Conservation (phyloP, 2,888 invertebrate genomes). For the Esperia sulphurella region DNA sequence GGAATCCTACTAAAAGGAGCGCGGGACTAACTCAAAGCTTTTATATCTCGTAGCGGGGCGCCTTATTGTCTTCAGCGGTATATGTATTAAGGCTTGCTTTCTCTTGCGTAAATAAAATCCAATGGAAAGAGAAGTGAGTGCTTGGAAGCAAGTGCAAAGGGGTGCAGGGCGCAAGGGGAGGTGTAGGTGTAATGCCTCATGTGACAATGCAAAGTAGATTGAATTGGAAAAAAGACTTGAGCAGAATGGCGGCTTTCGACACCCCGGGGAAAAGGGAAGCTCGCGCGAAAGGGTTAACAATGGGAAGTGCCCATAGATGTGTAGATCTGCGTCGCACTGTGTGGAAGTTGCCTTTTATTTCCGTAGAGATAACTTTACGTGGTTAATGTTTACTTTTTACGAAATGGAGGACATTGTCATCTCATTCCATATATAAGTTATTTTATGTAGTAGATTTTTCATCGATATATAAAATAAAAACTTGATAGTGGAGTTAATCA, state of each 20-base stretch:
- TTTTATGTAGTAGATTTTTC: no score
- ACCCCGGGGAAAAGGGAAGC: constrained; percentile 55
- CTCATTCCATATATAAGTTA: not conserved
- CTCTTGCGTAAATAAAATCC: constrained; percentile 78
- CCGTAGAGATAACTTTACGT: not conserved
- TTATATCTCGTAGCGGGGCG: constrained; percentile 75
- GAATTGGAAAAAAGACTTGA: constrained; percentile 76
- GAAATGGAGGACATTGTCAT: not conserved
- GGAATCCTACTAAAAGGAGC: constrained; percentile 74
- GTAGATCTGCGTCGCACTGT: not conserved
- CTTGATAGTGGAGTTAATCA: no score
- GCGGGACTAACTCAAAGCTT: constrained; percentile 77
- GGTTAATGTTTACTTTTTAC: not conserved
- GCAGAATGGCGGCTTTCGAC: constrained; percentile 64
- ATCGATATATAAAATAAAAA: no score
- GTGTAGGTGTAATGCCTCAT: constrained; percentile 76
- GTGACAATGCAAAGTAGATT: constrained; percentile 79
- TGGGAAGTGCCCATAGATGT: constrained; percentile 54
- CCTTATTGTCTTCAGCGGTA: constrained; percentile 76
- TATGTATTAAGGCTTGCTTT: constrained; percentile 77
- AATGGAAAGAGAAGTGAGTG: constrained; percentile 69
- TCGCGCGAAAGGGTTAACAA: constrained; percentile 65
- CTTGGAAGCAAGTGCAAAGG: constrained; percentile 63
- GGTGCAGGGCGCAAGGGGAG: constrained; percentile 31
- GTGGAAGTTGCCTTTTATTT: not conserved